Percentiles rank a stretch among this genome's conserved stretches.
Conservation (phyloP, 2,888 invertebrate genomes). For the Julus scanicus region DNA sequence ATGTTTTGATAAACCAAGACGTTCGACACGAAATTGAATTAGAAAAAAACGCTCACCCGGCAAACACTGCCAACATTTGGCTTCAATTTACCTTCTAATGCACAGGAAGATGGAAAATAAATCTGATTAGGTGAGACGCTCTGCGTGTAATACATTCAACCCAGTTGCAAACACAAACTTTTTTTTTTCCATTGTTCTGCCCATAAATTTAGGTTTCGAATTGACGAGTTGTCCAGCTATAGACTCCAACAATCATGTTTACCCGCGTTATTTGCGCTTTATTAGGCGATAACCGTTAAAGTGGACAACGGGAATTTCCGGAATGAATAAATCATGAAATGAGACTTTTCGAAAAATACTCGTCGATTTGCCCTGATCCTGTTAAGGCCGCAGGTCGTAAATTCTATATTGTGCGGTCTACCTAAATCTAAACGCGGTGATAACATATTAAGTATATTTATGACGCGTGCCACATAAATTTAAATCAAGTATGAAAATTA, state of each 20-base stretch:
- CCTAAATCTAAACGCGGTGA: not conserved
- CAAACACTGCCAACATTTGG: conserved; percentile 15
- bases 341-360: not conserved
- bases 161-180: not conserved
- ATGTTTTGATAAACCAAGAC: conserved; percentile 36
- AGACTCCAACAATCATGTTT: not conserved
- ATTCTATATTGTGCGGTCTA: not conserved
- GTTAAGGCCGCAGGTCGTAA: not conserved
- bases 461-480: not conserved
- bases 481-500: not conserved
- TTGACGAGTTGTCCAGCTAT: not conserved
- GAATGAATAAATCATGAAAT: conserved; percentile 42
- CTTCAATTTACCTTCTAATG: conserved; percentile 39
- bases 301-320: conserved; percentile 32
- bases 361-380: not conserved
- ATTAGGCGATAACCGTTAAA: not conserved
- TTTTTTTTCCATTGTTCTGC: not conserved
- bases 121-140: not conserved
- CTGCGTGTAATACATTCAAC: conserved; percentile 5
- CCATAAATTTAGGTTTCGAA: not conserved
- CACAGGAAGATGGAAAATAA: conserved; percentile 4
- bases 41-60: conserved; percentile 25
- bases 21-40: conserved; percentile 22
- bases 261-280: not conserved
- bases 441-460: not conserved